Base-by-base conservation (phyloP, 2,113 vertebrate genomes). In the Mungos mungo region DNA sequence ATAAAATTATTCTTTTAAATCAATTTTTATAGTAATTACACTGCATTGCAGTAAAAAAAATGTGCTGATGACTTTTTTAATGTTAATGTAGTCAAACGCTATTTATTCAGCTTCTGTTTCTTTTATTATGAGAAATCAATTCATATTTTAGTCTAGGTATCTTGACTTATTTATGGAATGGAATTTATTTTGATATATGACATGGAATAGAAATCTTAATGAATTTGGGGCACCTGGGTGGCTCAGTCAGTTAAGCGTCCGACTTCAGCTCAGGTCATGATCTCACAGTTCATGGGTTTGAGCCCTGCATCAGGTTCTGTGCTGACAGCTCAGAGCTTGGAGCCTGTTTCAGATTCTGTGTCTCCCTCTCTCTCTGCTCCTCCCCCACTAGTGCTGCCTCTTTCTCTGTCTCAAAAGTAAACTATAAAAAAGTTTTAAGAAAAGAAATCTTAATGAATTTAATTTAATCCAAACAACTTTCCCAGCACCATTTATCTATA, bases 131-230 rank as follows among this genome's bases (percentile, higher is more conserved):
- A 88, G 76, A 83, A 77, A 83, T 83, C 2, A 7, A 23, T 90
- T 84, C 82, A 82, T 57, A 60, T 88, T 74, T 91, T 74, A 81
- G 57, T 82, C 88, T 57, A 87, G 57, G 29, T 74, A 81, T 47
- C 65, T 88, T 66, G 45, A 57, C 66, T 91, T 57, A 90, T 57
- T 72, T 94, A 94, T 29, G 16, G 9, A 80, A 72, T 72, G 6
- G 54, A 63, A 90, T 90, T 93, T 72, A 96, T 72, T 90, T 90
- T 80, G 23, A 86, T 87, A 47, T 81, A 94, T 87, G 25, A 54
- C 21, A 27, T 96, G 19, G 41, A 74, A 57, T 35, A 93, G 38
- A 29, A 63, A 50, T 90, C 16, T 79, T 74, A 90, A 27, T 74
- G 45, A 47, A 47, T 10, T 47, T 47, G 45, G 45, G 45, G 45